Conservation (phyloP, 2,113 vertebrate genomes). For the Phylloscopus trochiloides region DNA sequence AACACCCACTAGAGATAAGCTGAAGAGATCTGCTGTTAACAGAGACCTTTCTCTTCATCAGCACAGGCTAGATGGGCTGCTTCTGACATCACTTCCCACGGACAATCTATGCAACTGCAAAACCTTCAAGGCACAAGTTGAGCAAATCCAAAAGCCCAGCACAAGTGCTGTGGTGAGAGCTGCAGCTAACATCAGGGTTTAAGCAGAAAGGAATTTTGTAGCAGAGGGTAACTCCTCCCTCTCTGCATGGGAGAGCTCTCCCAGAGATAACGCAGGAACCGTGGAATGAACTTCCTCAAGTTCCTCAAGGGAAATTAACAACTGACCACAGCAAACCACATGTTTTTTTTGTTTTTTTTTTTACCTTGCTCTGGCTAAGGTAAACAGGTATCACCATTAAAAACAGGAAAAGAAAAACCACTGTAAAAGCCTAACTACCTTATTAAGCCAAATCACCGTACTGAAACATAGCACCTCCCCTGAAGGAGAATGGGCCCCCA, state of each 20-base stretch:
- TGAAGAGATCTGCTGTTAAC: background rate
- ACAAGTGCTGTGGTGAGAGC: background rate
- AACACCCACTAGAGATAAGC: background rate
- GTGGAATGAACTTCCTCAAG: background rate
- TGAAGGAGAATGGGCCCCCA: background rate
- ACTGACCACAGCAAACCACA: background rate
- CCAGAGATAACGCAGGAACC: accelerated
- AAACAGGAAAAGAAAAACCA: background rate
- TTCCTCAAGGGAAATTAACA: background rate
- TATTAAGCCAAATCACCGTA: background rate
- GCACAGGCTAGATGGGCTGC: background rate
- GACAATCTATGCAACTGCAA: background rate
- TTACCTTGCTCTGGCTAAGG: background rate
- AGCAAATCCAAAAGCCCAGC: background rate
- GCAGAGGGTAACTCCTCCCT: background rate
- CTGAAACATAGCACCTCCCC: background rate
- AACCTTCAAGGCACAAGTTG: background rate
- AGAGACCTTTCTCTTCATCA: background rate
- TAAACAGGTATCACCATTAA: background rate
- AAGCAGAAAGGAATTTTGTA: conserved; percentile 17
- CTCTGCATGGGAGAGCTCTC: background rate
- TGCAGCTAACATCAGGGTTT: background rate
- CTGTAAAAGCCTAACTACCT: background rate
- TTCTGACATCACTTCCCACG: background rate
- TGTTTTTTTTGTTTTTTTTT: background rate